Evolutionary conservation across 2,888 invertebrate genomes (phyloP).

Genomic region (Julus scandinavius): DNA sequence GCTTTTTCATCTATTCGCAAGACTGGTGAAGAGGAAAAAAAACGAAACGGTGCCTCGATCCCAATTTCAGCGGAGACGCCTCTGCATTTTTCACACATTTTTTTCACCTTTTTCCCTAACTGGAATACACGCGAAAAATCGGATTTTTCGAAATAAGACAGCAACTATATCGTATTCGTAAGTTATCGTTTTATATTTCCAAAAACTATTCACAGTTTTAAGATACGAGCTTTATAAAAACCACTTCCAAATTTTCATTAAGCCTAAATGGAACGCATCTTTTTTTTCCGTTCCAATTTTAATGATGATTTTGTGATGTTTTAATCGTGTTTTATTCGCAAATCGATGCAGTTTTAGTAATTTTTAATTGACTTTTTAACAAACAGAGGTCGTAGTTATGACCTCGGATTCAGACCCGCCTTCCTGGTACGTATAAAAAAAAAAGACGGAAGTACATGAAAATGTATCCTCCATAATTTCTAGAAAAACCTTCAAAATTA

Average conservation of each 20-base stretch:
- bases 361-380: not conserved
- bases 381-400: not conserved
- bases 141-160: not conserved
- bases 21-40: not conserved
- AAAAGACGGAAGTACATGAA: not conserved
- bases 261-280: not conserved
- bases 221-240: too few relatives aligned
- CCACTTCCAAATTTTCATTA: not conserved
- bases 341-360: not conserved
- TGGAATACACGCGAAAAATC: not conserved
- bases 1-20: not conserved
- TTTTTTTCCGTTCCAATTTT: too few relatives aligned
- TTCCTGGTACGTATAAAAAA: not conserved
- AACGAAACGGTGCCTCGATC: not conserved
- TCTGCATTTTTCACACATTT: not conserved
- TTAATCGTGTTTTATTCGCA: too few relatives aligned
- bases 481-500: too few relatives aligned
- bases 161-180: not conserved
- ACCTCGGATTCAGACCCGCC: not conserved
- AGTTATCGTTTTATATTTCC: not conserved
- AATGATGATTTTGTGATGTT: too few relatives aligned
- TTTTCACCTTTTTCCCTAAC: not conserved
- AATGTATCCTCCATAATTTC: not conserved
- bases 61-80: not conserved
- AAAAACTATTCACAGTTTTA: too few relatives aligned